Base-by-base conservation (phyloP, 1,140 invertebrate genomes). In the Octopus sinensis region DNA sequence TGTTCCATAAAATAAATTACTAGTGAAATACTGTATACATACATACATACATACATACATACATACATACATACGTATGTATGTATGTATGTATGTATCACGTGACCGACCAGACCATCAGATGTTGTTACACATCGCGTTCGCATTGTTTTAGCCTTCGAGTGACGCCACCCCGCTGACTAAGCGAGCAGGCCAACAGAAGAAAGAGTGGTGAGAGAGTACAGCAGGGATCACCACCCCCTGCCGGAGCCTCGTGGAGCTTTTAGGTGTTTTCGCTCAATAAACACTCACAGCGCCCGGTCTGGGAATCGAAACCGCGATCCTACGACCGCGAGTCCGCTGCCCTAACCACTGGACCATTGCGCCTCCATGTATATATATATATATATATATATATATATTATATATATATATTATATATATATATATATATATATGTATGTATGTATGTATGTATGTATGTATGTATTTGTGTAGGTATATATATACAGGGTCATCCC, bases 21-120 rank as follows among this genome's bases (percentile, higher is more conserved):
- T 43, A 43, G 30, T 43, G 30, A 43, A 43, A 2, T 43, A 43
- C 30, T n/a, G n/a, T n/a, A n/a, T n/a, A 62, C 56, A 62, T 62
- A 62, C 56, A 62, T 62, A 62, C 56, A 62, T 62, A 62, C 56
- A 62, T 62, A 62, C 56, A 62, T 62, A 62, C 56, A 62, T 62
- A 62, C 56, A 62, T 62, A 62, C 56, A 62, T 62, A 62, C 56
- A 62, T 62, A 62, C 56, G 17, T 62, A 62, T 17, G 17, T 62
- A 62, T 17, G 17, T 62, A 62, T 17, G 17, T 62, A 62, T 17
- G 17, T 62, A 62, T 6, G 17, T 62, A 62, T 9, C 17, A 62
- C 56, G 56, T 62, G 56, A 62, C 17, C 17, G 6, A 17, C 7
- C 7, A 62, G 56, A 62, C 6, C 7, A 62, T 6, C 6, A 62